Conservation (phyloP, 2,888 invertebrate species). For the Rosalia funebris region DNA sequence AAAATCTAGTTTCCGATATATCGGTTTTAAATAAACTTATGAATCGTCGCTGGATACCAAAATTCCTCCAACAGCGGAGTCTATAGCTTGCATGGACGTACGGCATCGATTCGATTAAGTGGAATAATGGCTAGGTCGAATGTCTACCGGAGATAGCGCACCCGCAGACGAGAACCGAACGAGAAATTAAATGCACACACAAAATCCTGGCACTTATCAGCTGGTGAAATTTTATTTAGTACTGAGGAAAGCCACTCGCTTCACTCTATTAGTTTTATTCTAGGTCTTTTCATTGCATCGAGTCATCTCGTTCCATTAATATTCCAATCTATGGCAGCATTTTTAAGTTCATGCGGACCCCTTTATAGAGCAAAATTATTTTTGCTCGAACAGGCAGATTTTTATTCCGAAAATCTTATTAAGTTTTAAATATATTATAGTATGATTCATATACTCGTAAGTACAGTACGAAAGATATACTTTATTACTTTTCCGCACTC, state of each 20-base stretch:
- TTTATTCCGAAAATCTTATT: too few relatives aligned
- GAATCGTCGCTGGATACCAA: constrained; percentile 13
- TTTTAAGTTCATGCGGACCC: too few relatives aligned
- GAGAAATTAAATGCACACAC: constrained; percentile 42
- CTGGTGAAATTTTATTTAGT: constrained; percentile 43
- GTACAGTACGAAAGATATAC: too few relatives aligned
- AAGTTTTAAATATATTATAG: too few relatives aligned
- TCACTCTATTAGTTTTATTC: constrained; percentile 31
- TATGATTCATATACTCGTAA: too few relatives aligned
- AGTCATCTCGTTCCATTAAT: too few relatives aligned
- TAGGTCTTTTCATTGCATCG: too few relatives aligned
- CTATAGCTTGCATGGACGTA: constrained; percentile 14
- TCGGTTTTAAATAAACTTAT: constrained; percentile 9
- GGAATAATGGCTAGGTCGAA: constrained; percentile 46
- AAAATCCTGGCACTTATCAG: constrained; percentile 37
- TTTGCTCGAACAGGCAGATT: too few relatives aligned
- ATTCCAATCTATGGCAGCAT: too few relatives aligned
- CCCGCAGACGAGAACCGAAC: constrained; percentile 36
- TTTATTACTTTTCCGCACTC: too few relatives aligned
- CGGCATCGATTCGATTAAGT: constrained; percentile 45
- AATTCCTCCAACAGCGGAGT: constrained; percentile 9
- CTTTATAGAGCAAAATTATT: too few relatives aligned
- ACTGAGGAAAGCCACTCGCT: constrained; percentile 32
- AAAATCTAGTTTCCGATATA: not conserved
- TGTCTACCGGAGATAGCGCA: constrained; percentile 44